Base-by-base conservation (phyloP, 2,113 vertebrate genomes). In the Pelusios castaneus region DNA sequence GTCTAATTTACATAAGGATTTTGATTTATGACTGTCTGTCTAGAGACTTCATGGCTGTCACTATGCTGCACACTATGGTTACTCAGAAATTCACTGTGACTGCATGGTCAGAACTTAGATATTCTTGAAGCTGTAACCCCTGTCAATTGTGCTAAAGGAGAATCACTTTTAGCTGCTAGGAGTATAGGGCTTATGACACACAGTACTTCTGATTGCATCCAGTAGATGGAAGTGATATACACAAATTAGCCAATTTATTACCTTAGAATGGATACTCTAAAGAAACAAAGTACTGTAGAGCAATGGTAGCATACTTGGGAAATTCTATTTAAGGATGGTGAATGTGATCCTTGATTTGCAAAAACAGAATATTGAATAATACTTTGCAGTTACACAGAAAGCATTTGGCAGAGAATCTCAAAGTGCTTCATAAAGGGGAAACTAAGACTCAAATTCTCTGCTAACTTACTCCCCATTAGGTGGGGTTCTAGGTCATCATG, bases 1-100 rank as follows among this genome's bases (percentile, higher is more conserved):
- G 76, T 95, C 75, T 97, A 95, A 95, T 98, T 97, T 98, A 93
- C 82, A 67, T 95, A 87, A 95, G 85, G 83, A 87, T 90, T 95
- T 95, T 97, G 92, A 97, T 92, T 96, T 95, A 77, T 95, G 94
- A 83, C 79, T 93, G 60, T 87, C 8, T 2, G 43, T 56, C 0
- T 0, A 78, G 38, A 84, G 77, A 5, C 87, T 88, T 88, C 89
- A 91, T 91, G 60, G 75, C 70, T 92, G 82, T 90, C 93, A 81
- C 63, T 85, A 58, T 79, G 38, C 80, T 77, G 70, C 79, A 92
- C 84, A 91, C 58, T 13, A 2, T 85, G 79, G 83, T 75, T 75
- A 58, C 87, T 95, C 58, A 81, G 88, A 92, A 94, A 94, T 90
- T 85, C 55, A 84, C 38, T 70, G 38, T 79, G 81, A 82, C 87